Evolutionary conservation across 37 sponge, comb jelly and placozoan species (phyloP).

Genomic region (Crambe crambe): DNA sequence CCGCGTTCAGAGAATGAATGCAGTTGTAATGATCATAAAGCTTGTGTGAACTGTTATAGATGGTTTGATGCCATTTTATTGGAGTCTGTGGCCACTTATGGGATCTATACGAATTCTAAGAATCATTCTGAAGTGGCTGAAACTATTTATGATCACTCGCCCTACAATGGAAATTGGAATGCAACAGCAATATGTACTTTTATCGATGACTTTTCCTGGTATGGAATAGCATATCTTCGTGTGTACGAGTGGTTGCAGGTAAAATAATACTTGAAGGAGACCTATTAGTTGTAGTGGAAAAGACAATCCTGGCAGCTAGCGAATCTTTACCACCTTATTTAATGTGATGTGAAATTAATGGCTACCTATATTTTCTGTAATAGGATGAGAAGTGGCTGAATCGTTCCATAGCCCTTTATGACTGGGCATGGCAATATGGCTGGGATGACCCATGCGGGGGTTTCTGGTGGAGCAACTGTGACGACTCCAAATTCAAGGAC

Average conservation of each 20-base stretch:
- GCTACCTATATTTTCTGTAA: neutral
- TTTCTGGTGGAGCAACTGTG: conserved; percentile 42
- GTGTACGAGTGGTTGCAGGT: conserved; percentile 51
- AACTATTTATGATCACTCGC: conserved; percentile 45
- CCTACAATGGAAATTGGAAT: conserved; percentile 52
- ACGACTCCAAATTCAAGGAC: conserved; percentile 20
- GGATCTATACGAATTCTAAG: conserved; percentile 27
- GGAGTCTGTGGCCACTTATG: conserved; percentile 37
- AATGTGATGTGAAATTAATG: neutral
- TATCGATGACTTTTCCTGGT: conserved; percentile 58
- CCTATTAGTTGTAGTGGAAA: neutral
- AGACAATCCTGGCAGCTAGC: too few species aligned
- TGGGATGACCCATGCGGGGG: conserved; percentile 46
- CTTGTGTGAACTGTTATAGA: conserved; percentile 42
- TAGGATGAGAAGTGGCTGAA: conserved; percentile 34
- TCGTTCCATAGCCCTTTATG: conserved; percentile 28
- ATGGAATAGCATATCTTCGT: conserved; percentile 51
- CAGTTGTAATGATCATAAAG: neutral
- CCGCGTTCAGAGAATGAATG: conserved; percentile 1
- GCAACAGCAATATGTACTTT: conserved; percentile 24
- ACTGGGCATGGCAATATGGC: conserved; percentile 48
- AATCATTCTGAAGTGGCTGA: conserved; percentile 10
- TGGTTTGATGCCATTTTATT: conserved; percentile 49
- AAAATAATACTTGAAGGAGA: neutral
- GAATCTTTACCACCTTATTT: too few species aligned